Base-by-base conservation (phyloP, 37 sponge, comb jelly and placozoan species). In the Haliclona indistincta region DNA sequence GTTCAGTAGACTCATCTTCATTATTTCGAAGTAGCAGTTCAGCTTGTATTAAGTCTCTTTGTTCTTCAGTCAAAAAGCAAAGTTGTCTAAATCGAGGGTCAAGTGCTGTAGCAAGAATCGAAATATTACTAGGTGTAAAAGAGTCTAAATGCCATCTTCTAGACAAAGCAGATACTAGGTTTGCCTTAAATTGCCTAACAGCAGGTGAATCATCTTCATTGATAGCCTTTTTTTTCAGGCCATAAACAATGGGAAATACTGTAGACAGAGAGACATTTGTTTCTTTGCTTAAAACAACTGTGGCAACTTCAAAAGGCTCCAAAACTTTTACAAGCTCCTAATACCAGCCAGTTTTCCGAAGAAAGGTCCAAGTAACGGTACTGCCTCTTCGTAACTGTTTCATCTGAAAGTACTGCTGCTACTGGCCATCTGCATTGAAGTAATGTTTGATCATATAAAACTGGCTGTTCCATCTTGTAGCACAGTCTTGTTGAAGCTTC, bases 51-150 rank as follows among this genome's bases (percentile, higher is more conserved):
- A 55, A 23, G 23, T 23, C 26, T 28, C 6, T 55, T 5, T 55
- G 56, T 28, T 55, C 56, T 28, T 55, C 56, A 3, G 56, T 55
- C 56, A 55, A 55, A 28, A 55, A 55, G 26, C 26, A 28, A 23
- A 55, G 56, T 28, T 55, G 56, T 23, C 56, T 23, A 55, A 55
- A 55, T 55, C 56, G 23, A 55, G 56, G 56, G 26, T 55, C 56
- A 28, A 55, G 56, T 28, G 56, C 56, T 55, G 56, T 55, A 7
- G 56, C 56, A 55, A 55, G 56, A 55, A 55, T 28, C 23, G 56
- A 55, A 28, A 5, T n/a, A n/a, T n/a, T n/a, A n/a, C n/a, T n/a
- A n/a, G n/a, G n/a, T n/a, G n/a, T n/a, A n/a, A n/a, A n/a, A n/a
- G n/a, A n/a, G n/a, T n/a, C n/a, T n/a, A n/a, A n/a, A n/a, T n/a